These are phyloP conservation scores for Eupithecia pulchellata DNA, from an alignment of 2,888 invertebrate genomes.

Conservation along the genomic window DNA sequence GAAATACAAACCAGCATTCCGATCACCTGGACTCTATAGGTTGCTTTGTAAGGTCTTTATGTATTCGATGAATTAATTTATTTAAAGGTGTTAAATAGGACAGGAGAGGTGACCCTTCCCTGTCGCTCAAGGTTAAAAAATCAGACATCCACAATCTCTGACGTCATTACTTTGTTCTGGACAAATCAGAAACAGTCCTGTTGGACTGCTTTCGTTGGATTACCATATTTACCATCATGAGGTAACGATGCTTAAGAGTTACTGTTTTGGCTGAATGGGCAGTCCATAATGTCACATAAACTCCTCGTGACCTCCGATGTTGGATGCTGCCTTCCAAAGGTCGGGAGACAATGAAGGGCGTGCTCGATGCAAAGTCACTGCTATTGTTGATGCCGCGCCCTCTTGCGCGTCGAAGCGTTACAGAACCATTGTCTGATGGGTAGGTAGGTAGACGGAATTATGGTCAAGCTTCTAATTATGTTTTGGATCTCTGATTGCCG, in stretches of 20 bases:
- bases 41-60: no score
- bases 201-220: not conserved
- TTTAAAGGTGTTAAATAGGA: no score
- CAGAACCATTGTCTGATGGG: slow-evolving; percentile 23
- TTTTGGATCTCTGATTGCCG: not conserved
- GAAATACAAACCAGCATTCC: no score
- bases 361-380: slow-evolving; percentile 46
- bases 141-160: no score
- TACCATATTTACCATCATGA: not conserved
- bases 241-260: not conserved
- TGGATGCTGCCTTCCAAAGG: slow-evolving; percentile 50
- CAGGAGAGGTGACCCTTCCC: no score
- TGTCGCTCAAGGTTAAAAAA: no score
- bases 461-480: not conserved
- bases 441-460: not conserved
- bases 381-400: slow-evolving; percentile 63
- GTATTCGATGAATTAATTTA: no score
- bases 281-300: not conserved
- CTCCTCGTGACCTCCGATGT: not conserved
- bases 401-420: slow-evolving; percentile 64
- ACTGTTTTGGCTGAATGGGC: not conserved
- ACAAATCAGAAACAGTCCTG: not conserved
- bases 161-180: not conserved
- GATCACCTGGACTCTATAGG: no score
- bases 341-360: slow-evolving; percentile 66